Percentiles rank a stretch among this genome's conserved stretches.
phyloP scores from a whole-genome alignment of 2,113 vertebrate species.

The Lampris megalopsis region DNA sequence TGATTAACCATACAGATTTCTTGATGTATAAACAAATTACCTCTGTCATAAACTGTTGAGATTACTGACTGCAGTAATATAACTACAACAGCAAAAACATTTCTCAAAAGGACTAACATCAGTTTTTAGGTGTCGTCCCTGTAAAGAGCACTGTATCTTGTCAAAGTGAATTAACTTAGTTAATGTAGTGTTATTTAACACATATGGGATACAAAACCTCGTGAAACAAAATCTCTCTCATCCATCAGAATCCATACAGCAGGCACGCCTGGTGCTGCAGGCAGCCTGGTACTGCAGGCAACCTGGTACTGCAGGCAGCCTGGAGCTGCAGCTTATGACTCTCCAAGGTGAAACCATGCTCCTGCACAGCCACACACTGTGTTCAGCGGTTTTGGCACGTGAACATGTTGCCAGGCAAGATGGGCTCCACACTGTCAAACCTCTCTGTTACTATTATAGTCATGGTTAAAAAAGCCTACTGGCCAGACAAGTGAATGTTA shows the following conservation, averaged over 20 bases:
- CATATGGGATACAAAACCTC: constrained; percentile 2
- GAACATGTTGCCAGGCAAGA: constrained; percentile 27
- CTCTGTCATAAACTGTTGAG: background rate
- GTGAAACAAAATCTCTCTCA: constrained; percentile 31
- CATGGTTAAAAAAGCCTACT: background rate
- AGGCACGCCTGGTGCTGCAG: constrained; percentile 17
- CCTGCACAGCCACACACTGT: constrained; percentile 38
- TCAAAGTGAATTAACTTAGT: background rate
- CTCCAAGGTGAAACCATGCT: constrained; percentile 64
- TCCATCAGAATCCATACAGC: constrained; percentile 55
- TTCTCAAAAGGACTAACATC: constrained; percentile 19
- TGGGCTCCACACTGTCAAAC: constrained; percentile 30
- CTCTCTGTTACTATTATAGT: constrained; percentile 37
- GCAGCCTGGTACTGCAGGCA: constrained; percentile 16
- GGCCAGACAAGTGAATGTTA: too few species aligned
- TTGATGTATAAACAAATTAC: background rate
- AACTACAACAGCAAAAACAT: background rate
- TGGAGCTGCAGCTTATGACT: constrained; percentile 34
- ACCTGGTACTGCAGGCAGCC: constrained; percentile 14
- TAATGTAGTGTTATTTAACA: constrained; percentile 20
- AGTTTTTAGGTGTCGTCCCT: background rate
- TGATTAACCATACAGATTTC: background rate
- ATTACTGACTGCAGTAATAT: constrained; percentile 6
- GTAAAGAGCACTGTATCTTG: constrained; percentile 8
- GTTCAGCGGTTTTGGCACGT: constrained; percentile 62